phyloP scores from a whole-genome alignment of 1,140 invertebrate genomes.

The Idris sp. region DNA sequence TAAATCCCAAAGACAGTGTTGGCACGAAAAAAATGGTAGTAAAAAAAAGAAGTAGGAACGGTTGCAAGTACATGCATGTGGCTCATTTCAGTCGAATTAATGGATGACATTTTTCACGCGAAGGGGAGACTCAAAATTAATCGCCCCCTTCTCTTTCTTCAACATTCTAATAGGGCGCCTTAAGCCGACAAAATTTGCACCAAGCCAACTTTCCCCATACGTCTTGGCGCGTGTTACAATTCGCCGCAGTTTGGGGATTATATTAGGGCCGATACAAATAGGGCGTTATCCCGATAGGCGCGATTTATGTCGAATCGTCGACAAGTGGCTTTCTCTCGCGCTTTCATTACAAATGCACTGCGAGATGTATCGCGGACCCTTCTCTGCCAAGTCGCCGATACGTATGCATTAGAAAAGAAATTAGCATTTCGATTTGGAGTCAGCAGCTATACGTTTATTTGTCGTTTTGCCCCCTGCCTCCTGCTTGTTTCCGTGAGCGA shows the following conservation, averaged over 20 bases:
- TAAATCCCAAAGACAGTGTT: too few species aligned
- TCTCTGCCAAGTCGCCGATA: constrained; percentile 21
- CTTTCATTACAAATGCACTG: too few species aligned
- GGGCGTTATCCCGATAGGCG: constrained; percentile 40
- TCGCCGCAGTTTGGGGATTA: constrained; percentile 35
- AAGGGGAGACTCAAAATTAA: constrained; percentile 29
- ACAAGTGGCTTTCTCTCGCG: constrained; percentile 31
- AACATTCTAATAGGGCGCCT: too few species aligned
- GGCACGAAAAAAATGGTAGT: too few species aligned
- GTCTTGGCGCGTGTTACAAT: constrained; percentile 12
- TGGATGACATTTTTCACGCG: constrained; percentile 36
- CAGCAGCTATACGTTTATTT: too few species aligned
- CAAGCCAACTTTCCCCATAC: constrained; percentile 13
- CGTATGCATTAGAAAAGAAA: too few species aligned
- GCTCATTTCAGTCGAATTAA: constrained; percentile 36
- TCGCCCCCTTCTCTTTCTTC: constrained; percentile 17
- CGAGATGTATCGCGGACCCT: too few species aligned
- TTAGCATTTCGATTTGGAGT: constrained; percentile 63
- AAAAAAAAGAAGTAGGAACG: constrained; percentile 4
- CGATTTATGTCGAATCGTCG: constrained; percentile 38
- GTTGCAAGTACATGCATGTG: constrained; percentile 20
- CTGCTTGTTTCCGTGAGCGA: too few species aligned
- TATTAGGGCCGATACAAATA: constrained; percentile 52
- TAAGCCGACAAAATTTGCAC: constrained; percentile 30
- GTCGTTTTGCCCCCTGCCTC: too few species aligned